A percentile compares a stretch with the other conserved stretches of the same genome.
phyloP scores from a whole-genome alignment of 2,888 invertebrate genomes.

The Harpalus rubripes region DNA sequence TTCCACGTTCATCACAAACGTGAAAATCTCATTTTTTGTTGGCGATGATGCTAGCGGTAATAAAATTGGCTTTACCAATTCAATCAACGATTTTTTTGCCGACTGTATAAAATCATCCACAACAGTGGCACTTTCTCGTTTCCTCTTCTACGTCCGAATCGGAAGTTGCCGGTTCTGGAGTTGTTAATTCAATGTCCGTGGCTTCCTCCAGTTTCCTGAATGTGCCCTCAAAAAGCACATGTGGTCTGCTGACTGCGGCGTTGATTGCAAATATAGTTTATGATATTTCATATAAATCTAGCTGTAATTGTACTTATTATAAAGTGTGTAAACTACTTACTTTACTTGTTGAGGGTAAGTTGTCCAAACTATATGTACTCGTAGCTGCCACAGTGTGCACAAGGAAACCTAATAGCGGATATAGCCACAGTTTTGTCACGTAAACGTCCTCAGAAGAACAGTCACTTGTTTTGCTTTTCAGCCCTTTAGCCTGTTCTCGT shows the following conservation, averaged over 20 bases:
- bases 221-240: conserved; percentile 18
- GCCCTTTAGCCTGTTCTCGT: neutral
- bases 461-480: neutral
- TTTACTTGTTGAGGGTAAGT: neutral
- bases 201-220: too few relatives aligned
- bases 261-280: neutral
- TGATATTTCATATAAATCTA: neutral
- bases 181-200: too few relatives aligned
- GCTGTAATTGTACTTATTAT: neutral
- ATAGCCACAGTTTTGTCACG: neutral
- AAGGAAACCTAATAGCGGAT: neutral
- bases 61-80: neutral
- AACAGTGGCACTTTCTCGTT: too few relatives aligned
- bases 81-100: neutral
- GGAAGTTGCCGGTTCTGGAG: too few relatives aligned
- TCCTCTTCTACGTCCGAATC: too few relatives aligned
- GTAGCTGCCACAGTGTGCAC: neutral
- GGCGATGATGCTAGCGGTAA: neutral
- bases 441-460: neutral
- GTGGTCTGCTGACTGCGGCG: neutral
- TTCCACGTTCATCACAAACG: neutral
- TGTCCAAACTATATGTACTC: neutral
- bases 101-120: too few relatives aligned
- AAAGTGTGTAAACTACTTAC: neutral
- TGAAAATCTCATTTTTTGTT: neutral